Conservation (phyloP, 2,888 invertebrate species). For the Lithophane leautieri region DNA sequence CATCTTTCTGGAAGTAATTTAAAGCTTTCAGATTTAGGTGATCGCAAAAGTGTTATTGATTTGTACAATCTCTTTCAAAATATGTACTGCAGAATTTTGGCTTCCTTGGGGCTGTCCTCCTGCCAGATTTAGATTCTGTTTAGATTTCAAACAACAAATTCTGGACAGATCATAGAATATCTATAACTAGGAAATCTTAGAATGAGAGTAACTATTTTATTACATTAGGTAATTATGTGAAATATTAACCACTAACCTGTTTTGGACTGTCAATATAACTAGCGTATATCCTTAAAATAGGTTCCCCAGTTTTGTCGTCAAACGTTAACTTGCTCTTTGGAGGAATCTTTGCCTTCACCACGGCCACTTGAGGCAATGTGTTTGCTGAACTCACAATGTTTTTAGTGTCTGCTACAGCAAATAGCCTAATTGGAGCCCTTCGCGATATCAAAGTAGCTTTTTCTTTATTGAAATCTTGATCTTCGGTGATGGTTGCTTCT, state of each 20-base stretch:
- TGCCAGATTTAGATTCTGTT: too few species aligned
- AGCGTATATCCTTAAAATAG: conserved; percentile 90
- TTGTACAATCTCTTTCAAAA: background rate
- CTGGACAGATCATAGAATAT: too few species aligned
- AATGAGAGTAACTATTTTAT: background rate
- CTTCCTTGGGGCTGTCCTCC: too few species aligned
- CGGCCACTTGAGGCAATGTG: conserved; percentile 73
- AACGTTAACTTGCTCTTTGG: conserved; percentile 85
- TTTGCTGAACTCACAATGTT: conserved; percentile 66
- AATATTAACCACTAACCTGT: conserved; percentile 74
- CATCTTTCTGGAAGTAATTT: conserved; percentile 80
- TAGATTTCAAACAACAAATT: background rate
- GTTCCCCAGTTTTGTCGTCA: conserved; percentile 86
- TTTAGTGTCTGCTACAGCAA: conserved; percentile 78
- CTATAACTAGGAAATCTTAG: background rate
- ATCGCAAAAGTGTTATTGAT: background rate
- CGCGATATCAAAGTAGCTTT: conserved; percentile 78
- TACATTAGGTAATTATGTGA: background rate
- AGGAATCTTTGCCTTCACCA: conserved; percentile 85
- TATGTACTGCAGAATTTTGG: background rate
- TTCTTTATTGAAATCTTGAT: conserved; percentile 84
- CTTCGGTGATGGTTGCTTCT: conserved; percentile 85
- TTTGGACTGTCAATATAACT: conserved; percentile 82
- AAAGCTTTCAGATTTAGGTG: background rate
- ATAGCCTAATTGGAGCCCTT: conserved; percentile 80